These are phyloP conservation scores for Pelochelys cantorii DNA, from an alignment of 2,797 vertebrate species.

Conservation along the genomic window DNA sequence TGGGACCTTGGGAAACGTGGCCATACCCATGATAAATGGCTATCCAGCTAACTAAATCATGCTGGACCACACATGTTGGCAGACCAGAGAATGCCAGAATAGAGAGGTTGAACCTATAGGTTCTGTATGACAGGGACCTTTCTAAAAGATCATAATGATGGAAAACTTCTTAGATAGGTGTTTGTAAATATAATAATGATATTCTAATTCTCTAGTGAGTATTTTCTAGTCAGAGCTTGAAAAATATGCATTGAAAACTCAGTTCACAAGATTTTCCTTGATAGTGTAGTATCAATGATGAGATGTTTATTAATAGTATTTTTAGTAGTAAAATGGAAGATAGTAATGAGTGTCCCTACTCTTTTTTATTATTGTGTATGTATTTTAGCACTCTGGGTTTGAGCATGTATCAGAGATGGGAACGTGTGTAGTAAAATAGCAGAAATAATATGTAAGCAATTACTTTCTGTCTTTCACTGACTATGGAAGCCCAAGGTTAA, in stretches of 20 bases:
- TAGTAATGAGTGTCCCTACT: not conserved
- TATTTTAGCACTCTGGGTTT: not conserved
- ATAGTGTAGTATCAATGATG: not conserved
- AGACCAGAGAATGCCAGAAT: too few species aligned
- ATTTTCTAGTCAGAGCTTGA: not conserved
- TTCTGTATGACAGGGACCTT: not conserved
- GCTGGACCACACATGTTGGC: too few species aligned
- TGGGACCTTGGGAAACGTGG: too few species aligned
- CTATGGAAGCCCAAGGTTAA: not conserved
- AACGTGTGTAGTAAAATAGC: not conserved
- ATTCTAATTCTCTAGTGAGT: not conserved
- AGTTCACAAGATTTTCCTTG: not conserved
- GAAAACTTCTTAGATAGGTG: not conserved
- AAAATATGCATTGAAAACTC: constrained; percentile 18
- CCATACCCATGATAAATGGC: too few species aligned
- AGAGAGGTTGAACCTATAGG: not conserved
- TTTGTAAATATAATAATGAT: not conserved
- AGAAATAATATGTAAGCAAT: not conserved
- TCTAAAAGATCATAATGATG: not conserved
- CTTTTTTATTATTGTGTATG: not conserved
- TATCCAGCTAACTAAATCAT: too few species aligned
- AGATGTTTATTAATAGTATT: not conserved
- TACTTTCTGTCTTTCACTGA: not conserved
- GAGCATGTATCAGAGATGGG: not conserved
- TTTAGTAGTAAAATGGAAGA: not conserved